These are phyloP conservation scores for Gallinago solitaria DNA, from an alignment of 2,797 vertebrate species.

Conservation along the genomic window DNA sequence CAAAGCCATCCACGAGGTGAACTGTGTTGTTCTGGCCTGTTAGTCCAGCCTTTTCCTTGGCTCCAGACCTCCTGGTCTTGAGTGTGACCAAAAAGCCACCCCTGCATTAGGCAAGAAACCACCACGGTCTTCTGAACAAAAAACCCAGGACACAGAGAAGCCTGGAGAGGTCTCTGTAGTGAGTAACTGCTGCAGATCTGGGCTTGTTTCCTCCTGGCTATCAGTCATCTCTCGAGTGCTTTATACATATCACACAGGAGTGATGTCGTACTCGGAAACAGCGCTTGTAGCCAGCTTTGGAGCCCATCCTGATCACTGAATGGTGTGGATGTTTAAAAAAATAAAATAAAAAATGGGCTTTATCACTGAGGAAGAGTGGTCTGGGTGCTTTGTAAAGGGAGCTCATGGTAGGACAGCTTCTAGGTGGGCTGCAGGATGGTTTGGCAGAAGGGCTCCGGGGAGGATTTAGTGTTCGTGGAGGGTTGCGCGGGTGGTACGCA, in stretches of 20 bases:
- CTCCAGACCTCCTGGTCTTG: neutral
- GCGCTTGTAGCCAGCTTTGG: neutral
- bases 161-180: neutral
- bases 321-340: neutral
- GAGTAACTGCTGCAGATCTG: neutral
- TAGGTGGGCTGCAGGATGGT: neutral
- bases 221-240: neutral
- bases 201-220: neutral
- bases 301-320: neutral
- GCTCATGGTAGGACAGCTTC: neutral
- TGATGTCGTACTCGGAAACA: neutral
- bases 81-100: neutral
- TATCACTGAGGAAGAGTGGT: neutral
- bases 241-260: constrained; percentile 1
- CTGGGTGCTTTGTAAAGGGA: neutral
- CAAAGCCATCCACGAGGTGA: neutral
- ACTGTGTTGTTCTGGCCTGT: neutral
- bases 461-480: neutral
- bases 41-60: neutral
- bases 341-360: neutral
- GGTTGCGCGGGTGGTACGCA: accelerated
- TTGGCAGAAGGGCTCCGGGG: neutral
- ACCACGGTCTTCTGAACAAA: neutral
- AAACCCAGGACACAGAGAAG: neutral
- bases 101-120: neutral